phyloP scores from a whole-genome alignment of 2,113 vertebrate genomes.

The Crotalus tigris region DNA sequence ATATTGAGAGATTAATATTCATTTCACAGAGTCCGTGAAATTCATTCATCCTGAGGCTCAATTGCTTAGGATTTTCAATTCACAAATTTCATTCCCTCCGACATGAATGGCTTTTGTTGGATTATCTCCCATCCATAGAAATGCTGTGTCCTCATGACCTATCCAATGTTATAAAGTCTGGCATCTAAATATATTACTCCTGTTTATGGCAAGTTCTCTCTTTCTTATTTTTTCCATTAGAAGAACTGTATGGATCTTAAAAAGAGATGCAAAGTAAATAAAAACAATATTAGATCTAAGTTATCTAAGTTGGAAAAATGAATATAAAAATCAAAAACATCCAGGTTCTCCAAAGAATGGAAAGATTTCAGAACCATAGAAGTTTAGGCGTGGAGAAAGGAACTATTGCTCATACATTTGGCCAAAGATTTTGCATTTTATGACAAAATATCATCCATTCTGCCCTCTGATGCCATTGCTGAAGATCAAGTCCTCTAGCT shows the following conservation, averaged over 20 bases:
- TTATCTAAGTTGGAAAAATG: not conserved
- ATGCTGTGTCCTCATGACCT: not conserved
- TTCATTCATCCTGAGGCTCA: slow-evolving; percentile 26
- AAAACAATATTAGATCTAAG: not conserved
- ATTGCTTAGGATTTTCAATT: slow-evolving; percentile 33
- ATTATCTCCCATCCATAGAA: slow-evolving; percentile 9
- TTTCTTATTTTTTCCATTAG: not conserved
- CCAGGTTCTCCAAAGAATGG: not conserved
- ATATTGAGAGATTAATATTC: slow-evolving; percentile 21
- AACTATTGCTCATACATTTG: not conserved
- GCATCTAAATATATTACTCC: not conserved
- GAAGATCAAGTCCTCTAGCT: not conserved
- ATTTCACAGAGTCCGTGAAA: slow-evolving; percentile 4
- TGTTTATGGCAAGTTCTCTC: not conserved
- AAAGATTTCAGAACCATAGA: not conserved
- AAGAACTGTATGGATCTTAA: not conserved
- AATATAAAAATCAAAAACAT: not conserved
- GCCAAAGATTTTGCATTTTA: not conserved
- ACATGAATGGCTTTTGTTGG: slow-evolving; percentile 12
- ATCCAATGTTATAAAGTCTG: not conserved
- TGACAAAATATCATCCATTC: not conserved
- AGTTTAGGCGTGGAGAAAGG: too few species aligned
- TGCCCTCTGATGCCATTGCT: not conserved
- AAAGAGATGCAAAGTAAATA: not conserved
- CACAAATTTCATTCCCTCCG: slow-evolving; percentile 17